Evolutionary conservation across 1,140 invertebrate genomes (phyloP).

Genomic region (Cotesia typhae): DNA sequence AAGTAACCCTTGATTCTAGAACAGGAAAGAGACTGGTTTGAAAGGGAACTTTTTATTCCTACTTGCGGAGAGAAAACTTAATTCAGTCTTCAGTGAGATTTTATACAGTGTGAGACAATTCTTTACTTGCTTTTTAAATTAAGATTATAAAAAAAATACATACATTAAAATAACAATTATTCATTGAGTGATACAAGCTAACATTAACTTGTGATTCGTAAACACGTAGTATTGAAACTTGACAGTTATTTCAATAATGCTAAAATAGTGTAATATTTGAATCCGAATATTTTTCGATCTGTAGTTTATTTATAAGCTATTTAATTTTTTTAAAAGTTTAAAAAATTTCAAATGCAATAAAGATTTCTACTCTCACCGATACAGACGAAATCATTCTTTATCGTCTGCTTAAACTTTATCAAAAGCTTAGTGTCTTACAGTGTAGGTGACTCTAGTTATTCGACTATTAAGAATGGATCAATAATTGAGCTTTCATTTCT

Average conservation of each 20-base stretch:
- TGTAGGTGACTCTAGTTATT: constrained; percentile 56
- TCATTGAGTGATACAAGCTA: too few species aligned
- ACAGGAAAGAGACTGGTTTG: constrained; percentile 53
- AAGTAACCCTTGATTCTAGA: constrained; percentile 46
- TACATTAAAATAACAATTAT: neutral
- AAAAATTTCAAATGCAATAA: neutral
- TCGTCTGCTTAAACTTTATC: constrained; percentile 13
- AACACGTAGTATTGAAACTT: too few species aligned
- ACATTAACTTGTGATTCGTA: too few species aligned
- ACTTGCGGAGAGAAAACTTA: constrained; percentile 7
- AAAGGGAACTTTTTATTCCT: constrained; percentile 28
- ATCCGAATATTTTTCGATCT: too few species aligned
- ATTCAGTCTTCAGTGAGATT: constrained; percentile 19
- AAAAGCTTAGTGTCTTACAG: constrained; percentile 32
- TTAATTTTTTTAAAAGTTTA: too few species aligned
- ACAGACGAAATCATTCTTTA: constrained; percentile 33
- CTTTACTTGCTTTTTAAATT: neutral
- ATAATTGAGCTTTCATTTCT: constrained; percentile 42
- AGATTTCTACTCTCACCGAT: constrained; percentile 44
- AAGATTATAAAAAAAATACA: neutral
- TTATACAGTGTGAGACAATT: neutral
- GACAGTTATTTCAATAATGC: too few species aligned
- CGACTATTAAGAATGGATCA: constrained; percentile 45
- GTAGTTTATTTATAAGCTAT: too few species aligned
- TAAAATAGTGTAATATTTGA: too few species aligned